phyloP scores from a whole-genome alignment of 1,140 invertebrate species.

The Pentalonia nigronervosa region DNA sequence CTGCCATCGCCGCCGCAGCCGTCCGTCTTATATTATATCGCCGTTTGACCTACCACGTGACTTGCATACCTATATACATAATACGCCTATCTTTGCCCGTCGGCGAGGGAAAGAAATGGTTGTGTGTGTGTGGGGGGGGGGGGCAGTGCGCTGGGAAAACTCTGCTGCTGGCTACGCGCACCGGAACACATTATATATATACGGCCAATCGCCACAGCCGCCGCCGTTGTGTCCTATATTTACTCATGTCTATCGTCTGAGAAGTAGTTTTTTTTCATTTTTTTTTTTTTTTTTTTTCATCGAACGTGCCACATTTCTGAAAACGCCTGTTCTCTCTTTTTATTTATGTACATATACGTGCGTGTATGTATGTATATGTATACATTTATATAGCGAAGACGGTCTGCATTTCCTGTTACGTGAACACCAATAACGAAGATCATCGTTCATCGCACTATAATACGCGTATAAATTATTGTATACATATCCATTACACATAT shows the following conservation, averaged over 20 bases:
- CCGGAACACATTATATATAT: background rate
- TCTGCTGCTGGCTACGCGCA: background rate
- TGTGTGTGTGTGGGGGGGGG: too few relatives aligned
- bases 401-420: background rate
- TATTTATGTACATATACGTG: too few relatives aligned
- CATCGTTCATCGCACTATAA: background rate
- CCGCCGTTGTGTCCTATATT: background rate
- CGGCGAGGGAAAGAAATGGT: too few relatives aligned
- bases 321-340: background rate
- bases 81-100: background rate
- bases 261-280: background rate
- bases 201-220: background rate
- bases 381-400: background rate
- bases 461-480: background rate
- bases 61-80: background rate
- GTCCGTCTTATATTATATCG: constrained; percentile 23
- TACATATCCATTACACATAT: too few relatives aligned
- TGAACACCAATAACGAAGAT: background rate
- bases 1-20: background rate
- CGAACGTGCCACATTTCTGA: background rate
- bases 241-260: background rate
- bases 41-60: constrained; percentile 42
- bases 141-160: background rate
- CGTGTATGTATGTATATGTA: background rate
- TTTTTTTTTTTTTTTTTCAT: background rate